A percentile compares a stretch with the other conserved stretches of the same genome.
Conservation (phyloP, 2,113 vertebrate species). For the Aleadryas rufinucha region DNA sequence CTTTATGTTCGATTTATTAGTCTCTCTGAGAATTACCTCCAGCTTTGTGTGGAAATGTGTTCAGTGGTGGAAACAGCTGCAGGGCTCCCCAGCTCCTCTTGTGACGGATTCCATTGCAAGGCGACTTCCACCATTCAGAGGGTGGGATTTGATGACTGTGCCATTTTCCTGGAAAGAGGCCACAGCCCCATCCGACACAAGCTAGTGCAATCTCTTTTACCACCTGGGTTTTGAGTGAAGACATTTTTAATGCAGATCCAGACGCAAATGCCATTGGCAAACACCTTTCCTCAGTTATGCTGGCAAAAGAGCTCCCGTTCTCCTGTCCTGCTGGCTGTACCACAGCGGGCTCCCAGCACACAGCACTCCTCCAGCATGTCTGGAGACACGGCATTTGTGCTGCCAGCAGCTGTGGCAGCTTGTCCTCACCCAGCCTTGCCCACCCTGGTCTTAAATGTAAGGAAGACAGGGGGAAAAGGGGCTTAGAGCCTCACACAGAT, state of each 20-base stretch:
- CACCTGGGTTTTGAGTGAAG: background rate
- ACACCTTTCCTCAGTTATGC: accelerated
- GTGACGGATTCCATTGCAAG: background rate
- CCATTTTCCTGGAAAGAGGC: background rate
- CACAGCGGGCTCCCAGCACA: background rate
- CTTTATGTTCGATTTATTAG: background rate
- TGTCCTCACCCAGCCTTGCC: background rate
- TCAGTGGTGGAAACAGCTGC: background rate
- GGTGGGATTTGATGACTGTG: background rate
- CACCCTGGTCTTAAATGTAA: accelerated
- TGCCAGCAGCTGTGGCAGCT: background rate
- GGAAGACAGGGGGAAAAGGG: background rate
- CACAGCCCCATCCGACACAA: background rate
- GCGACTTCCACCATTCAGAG: background rate
- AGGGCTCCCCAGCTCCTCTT: background rate
- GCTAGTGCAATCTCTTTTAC: background rate
- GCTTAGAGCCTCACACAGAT: background rate
- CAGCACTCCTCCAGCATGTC: background rate
- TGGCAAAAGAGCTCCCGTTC: background rate
- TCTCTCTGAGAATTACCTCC: slow-evolving; percentile 26
- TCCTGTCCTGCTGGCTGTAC: accelerated
- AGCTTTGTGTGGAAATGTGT: background rate
- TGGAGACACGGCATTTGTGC: accelerated
- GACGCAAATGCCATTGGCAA: background rate
- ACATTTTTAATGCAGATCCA: background rate